Base-by-base conservation (phyloP, 2,113 vertebrate species). In the Eleginops maclovinus region DNA sequence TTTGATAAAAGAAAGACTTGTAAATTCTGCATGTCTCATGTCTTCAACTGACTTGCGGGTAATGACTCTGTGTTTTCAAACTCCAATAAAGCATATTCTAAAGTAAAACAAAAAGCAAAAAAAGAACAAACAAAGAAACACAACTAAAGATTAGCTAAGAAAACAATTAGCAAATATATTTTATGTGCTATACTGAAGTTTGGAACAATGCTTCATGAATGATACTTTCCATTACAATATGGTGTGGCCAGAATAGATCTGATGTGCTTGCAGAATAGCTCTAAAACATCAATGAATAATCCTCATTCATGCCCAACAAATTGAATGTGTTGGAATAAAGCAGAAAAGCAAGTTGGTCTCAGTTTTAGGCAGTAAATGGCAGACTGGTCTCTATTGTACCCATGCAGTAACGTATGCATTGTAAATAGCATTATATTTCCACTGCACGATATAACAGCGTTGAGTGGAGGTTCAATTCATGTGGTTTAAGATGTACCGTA, bases 1-100 rank as follows among this genome's bases (percentile, higher is more conserved):
- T 79, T 83, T 61, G 24, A 83, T 81, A 72, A 60, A 54, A 47
- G 55, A 88, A 85, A 85, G 68, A 92, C 88, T 93, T 93, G 91
- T 93, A 93, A 86, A 92, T 92, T 91, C 78, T 92, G 92, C 92
- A 92, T 92, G 91, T 89, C 83, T 85, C 72, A 82, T 72, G 75
- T 85, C 76, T 79, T 83, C 84, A 77, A 88, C 70, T 58, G 82
- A 84, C 60, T 61, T 86, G 84, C 59, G 21, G 75, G 83, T 86
- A 16, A 62, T 72, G 49, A 71, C 19, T 67, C 31, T 14, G 12
- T 75, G 50, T 71, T 80, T 78, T 78, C 17, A 81, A 85, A 79
- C 68, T 68, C 72, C 84, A 89, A 87, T 85, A 83, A 80, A 54
- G 28, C 63, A 74, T 66, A 54, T 46, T 65, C 47, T 28, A 24